Evolutionary conservation across 2,113 vertebrate genomes (phyloP).

Genomic region (Brachirus orientalis): DNA sequence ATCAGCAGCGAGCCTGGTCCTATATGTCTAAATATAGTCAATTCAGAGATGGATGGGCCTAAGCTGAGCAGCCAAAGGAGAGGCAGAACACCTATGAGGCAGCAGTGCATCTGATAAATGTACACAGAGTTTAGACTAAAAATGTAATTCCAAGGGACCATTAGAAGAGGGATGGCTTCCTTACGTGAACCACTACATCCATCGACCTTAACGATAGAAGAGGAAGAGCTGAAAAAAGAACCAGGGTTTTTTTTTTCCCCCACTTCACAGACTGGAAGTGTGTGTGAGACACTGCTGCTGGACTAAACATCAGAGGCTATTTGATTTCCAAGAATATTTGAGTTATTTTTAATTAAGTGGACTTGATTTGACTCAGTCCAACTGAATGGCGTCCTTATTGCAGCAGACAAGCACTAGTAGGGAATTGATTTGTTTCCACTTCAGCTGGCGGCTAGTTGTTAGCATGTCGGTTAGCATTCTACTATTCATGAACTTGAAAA

Average conservation of each 20-base stretch:
- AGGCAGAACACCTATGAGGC: slow-evolving; percentile 7
- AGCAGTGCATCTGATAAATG: slow-evolving; percentile 8
- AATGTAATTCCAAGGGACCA: not conserved
- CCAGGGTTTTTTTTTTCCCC: no score
- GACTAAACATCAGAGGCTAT: not conserved
- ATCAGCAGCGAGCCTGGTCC: slow-evolving; percentile 43
- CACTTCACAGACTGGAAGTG: not conserved
- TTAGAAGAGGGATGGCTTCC: slow-evolving; percentile 9
- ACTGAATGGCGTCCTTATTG: no score
- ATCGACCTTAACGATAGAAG: no score
- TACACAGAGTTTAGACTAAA: slow-evolving; percentile 1
- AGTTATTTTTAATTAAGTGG: no score
- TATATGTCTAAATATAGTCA: slow-evolving; percentile 50
- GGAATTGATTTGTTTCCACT: no score
- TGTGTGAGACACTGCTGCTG: not conserved
- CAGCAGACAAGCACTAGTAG: no score
- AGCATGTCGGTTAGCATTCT: no score
- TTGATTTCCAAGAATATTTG: not conserved
- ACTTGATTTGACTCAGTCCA: no score
- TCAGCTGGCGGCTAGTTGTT: no score
- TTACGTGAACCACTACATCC: slow-evolving; percentile 31
- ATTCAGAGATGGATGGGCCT: slow-evolving; percentile 39
- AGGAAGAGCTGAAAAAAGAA: slow-evolving; percentile 19
- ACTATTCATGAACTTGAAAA: no score
- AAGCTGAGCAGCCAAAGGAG: not conserved